Conservation (phyloP, 2,797 vertebrate genomes). For the Gymnothorax reevesii region DNA sequence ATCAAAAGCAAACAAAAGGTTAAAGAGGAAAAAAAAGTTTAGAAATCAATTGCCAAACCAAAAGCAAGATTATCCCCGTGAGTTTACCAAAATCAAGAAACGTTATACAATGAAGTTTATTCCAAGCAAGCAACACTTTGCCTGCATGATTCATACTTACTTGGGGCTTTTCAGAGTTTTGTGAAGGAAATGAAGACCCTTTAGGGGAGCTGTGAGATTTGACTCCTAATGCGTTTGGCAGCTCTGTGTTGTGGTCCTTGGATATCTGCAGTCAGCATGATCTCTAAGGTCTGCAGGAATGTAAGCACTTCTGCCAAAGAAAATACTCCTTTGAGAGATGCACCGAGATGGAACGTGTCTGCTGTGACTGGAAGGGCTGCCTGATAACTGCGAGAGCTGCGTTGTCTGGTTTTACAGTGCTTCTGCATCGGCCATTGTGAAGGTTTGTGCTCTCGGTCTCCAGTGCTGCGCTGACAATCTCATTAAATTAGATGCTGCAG, state of each 20-base stretch:
- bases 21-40: not conserved
- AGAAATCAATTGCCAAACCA: not conserved
- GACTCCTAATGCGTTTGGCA: slow-evolving; percentile 34
- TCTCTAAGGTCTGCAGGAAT: slow-evolving; percentile 33
- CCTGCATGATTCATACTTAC: slow-evolving; percentile 18
- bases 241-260: slow-evolving; percentile 3
- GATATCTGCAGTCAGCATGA: slow-evolving; percentile 15
- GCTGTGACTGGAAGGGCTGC: slow-evolving; percentile 8
- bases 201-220: slow-evolving; percentile 34
- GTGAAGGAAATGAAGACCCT: slow-evolving; percentile 33
- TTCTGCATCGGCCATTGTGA: not conserved
- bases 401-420: not conserved
- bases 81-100: not conserved
- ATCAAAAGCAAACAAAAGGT: slow-evolving; percentile 3
- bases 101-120: not conserved
- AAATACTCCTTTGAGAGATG: slow-evolving; percentile 13
- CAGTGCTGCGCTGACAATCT: not conserved
- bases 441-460: slow-evolving; percentile 10
- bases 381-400: slow-evolving; percentile 9
- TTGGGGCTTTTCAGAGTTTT: slow-evolving; percentile 3
- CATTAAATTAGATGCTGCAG: slow-evolving; percentile 14
- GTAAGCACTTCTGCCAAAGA: slow-evolving; percentile 24
- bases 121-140: not conserved
- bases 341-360: slow-evolving; percentile 22
- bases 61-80: not conserved